Evolutionary conservation across 2,797 vertebrate species (phyloP), one percentile per base, ranked within the genome.

Genomic region (Enoplosus armatus): DNA sequence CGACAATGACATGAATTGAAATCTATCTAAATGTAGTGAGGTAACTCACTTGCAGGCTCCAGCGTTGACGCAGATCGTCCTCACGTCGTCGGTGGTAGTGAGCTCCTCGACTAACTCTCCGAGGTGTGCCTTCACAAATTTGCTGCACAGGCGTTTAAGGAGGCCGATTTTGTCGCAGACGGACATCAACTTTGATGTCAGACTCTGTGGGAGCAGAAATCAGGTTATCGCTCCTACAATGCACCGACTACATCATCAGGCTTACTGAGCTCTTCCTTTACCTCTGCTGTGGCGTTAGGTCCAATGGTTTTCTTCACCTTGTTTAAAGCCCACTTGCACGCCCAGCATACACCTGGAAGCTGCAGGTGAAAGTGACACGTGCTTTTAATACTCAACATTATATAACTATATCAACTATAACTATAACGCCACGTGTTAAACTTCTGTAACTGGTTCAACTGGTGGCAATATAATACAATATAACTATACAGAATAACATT

Each of bases 31-130:
- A 29, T 35, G 14, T 9, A 33, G 45, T 9, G 62, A 22, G 41
- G 41, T 27, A 10, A 89, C 90, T 89, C 54, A 93, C 92, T 84
- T 88, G 92, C 92, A 94, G 55, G 89, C 90, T 70, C 24, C 9
- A 0, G 3, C 0, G 10, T 90, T 86, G 39, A 93, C 75, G 24
- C 93, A 94, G 65, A 93, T 92, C 0, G 86, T 91, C 26, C 10
- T 86, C 69, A 92, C 91, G 0, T 87, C 78, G 4, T 93, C 90
- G 0, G 47, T 64, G 3, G 89, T 92, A 0, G 72, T 61, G 58
- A 94, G 76, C 33, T 89, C 87, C 41, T 89, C 74, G 1, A 89
- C 15, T n/a, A 94, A 31, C 2, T 22, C 37, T 0, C 4, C 4
- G 0, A 89, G 61, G 56, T 87, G n/a, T 0, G 0, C 7, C 0